Base-by-base conservation (phyloP, 2,888 invertebrate species). In the Bimastos eiseni region DNA sequence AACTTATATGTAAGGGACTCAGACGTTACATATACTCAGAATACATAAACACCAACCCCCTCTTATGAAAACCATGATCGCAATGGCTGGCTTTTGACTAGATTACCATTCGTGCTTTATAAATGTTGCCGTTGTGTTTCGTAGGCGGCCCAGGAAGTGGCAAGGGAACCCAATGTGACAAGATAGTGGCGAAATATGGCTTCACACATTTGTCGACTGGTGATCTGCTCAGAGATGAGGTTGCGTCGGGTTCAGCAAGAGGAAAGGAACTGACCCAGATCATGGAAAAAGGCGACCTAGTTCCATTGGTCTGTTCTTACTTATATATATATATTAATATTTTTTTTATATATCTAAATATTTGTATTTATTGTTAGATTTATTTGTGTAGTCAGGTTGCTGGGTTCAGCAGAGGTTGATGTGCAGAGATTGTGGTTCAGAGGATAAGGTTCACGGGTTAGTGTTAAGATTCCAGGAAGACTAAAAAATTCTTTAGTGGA, bases 81-180 rank as follows among this genome's bases (percentile, higher is more conserved):
- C 33, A 21, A 49, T 24, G 24, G 1, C 24, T 49, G 24, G 34
- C 34, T 44, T 38, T 44, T 38, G 8, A 89, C 24, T 89, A 34
- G 83, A 34, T 70, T 34, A 11, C 21, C 21, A 49, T 34, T 89
- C 2, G 44, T 17, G 33, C 36, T 38, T 5, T 55, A 90, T 55
- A 84, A 36, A 84, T 84, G 84, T 34, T 84, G 44, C 36, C 17
- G 37, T 89, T 89, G 38, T 11, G 19, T 36, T 17, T n/a, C 38
- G n/a, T 94, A 95, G 98, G 98, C 90, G 98, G 99, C 0, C 98
- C 98, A 0, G 99, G 98, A 4, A 98, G 98, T 83, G 98, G 99
- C 92, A 99, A 99, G 95, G 98, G 98, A 83, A 99, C 98, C 6
- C 98, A 98, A 95, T 98, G 98, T 96, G 98, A 97, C 93, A 97